Evolutionary conservation across 2,113 vertebrate species (phyloP), one percentile per base, ranked within the genome.

Genomic region (human (Homo sapiens)): DNA sequence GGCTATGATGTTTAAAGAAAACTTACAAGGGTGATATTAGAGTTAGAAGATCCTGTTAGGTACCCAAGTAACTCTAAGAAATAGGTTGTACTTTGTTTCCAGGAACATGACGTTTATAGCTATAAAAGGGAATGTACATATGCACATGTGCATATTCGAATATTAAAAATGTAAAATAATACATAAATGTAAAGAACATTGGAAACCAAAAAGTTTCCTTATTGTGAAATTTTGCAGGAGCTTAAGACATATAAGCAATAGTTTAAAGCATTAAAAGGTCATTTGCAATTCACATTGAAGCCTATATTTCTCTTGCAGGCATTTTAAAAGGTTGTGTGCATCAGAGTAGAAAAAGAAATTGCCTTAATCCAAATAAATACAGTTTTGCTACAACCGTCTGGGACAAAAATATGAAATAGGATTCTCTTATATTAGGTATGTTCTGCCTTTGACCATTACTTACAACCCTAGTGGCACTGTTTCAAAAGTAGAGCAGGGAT

Each of bases 281-380:
- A 97, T 98, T 98, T 98, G 95, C 91, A 98, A 98, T 98, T 98
- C 96, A 97, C 92, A 98, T 11, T 75, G 30, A 97, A 97, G 93
- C 64, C 79, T 95, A 4, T 92, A 89, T 97, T 85, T 97, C 23
- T 94, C 64, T 93, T 93, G 45, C 35, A 93, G 78, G 79, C 73
- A 92, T 89, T 98, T 98, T 97, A 97, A 98, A 98, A 98, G 97
- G 91, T 97, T 98, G 82, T 96, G 96, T 97, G 96, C 97, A 98
- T 55, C 84, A 97, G 93, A 98, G 97, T 92, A 98, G 92, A 98
- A 98, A 98, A 98, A 98, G 18, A 98, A 98, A 98, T 98, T 97
- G 96, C 97, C 97, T 98, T 97, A 97, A 90, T 98, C 64, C 97
- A 97, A 97, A 98, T 98, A 97, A 97, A 98, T 98, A 94, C 93